Percentiles rank a stretch among this genome's conserved stretches.
Evolutionary conservation across 2,797 vertebrate genomes (phyloP).

Genomic region (Glyptemys insculpta): DNA sequence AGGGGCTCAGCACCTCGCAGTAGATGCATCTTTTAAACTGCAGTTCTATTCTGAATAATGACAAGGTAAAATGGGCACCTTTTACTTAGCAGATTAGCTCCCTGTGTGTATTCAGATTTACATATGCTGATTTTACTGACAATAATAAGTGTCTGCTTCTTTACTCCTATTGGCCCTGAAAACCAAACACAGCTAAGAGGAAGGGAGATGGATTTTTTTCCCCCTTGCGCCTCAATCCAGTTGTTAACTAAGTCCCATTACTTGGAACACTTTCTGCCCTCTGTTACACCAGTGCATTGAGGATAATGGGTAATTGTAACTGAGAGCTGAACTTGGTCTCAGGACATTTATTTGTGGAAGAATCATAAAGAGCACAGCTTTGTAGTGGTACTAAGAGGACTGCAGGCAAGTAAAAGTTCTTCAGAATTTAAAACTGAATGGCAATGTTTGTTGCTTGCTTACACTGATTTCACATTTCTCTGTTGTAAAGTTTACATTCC

Average conservation of each 20-base stretch:
- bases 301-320: neutral
- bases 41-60: neutral
- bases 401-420: neutral
- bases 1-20: neutral
- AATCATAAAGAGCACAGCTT: neutral
- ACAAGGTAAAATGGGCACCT: neutral
- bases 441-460: neutral
- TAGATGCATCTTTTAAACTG: neutral
- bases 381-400: neutral
- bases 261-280: neutral
- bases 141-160: neutral
- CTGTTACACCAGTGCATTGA: neutral
- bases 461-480: neutral
- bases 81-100: neutral
- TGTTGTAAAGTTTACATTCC: neutral
- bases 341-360: neutral
- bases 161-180: neutral
- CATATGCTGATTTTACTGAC: neutral
- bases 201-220: neutral
- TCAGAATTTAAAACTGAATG: neutral
- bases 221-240: neutral
- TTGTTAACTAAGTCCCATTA: neutral
- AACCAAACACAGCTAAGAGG: neutral
- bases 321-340: neutral
- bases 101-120: neutral